Conservation (phyloP, 2,113 vertebrate species). For the Echinops telfairi region DNA sequence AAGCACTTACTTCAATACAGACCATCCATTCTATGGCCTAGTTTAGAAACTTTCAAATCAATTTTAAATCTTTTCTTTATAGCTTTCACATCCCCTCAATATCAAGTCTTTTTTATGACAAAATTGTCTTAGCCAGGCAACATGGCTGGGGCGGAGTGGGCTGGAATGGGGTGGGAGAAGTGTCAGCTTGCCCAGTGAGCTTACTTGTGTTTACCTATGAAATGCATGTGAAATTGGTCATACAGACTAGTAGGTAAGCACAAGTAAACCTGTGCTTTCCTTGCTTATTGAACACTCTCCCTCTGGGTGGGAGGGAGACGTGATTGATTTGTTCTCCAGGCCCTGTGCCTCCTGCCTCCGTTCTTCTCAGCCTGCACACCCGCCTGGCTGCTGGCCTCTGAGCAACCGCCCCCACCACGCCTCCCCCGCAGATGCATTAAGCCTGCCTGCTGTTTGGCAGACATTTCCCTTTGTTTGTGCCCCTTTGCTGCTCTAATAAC, state of each 20-base stretch:
- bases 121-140: constrained; percentile 33
- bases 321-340: neutral
- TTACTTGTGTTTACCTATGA: neutral
- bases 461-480: constrained; percentile 61
- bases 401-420: fast-evolving
- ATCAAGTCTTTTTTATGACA: constrained; percentile 51
- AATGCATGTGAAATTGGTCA: no score
- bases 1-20: constrained; percentile 69
- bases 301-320: neutral
- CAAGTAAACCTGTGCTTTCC: neutral
- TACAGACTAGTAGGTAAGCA: no score
- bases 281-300: neutral
- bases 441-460: constrained; percentile 70
- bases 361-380: neutral
- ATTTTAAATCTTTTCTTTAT: constrained; percentile 77
- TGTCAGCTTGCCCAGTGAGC: neutral
- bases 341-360: neutral
- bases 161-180: neutral
- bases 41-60: constrained; percentile 83
- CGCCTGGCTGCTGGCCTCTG: neutral
- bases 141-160: neutral
- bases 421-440: constrained; percentile 34
- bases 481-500: constrained; percentile 66
- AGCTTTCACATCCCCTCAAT: constrained; percentile 67
- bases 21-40: constrained; percentile 73